Evolutionary conservation across 2,797 vertebrate species (phyloP), one percentile per base, ranked within the genome.

Genomic region (Gymnothorax reevesii): DNA sequence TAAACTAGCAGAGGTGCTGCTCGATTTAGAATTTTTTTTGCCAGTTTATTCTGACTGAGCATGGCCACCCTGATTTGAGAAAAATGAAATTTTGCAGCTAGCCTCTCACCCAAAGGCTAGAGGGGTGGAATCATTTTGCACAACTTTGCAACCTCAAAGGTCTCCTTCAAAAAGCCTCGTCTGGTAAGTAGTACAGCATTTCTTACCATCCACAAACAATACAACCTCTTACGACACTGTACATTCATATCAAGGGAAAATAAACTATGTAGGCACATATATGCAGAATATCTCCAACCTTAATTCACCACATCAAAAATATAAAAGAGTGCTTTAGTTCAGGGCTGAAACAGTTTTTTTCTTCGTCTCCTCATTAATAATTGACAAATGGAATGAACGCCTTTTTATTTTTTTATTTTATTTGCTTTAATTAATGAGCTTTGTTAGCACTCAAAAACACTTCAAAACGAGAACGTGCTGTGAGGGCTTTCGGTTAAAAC

Each of bases 371-470:
- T 62, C 69, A 83, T 86, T 86, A 83, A 86, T 86, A 83, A 83
- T 86, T 86, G 69, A 86, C 7, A 62, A 86, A 86, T 73, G 69
- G 54, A 20, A 42, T 83, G 60, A 42, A 42, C 82, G 42, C 54
- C 62, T 80, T 80, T 80, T 25, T 71, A 25, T 80, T 85, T 85
- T 17, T 64, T 64, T 64, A 64, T 42, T 77, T 77, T 77, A 42
- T 83, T 87, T 82, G 82, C 86, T 62, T 75, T 84, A 84, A 87
- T 87, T 75, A 71, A 57, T 75, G 86, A 87, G 9, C 83, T 87
- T 84, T 87, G 82, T 87, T 82, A 62, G 77, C 82, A 84, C 66
- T 87, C 33, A 82, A 83, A 83, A 86, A 73, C 80, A 83, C 80
- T 83, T 87, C 55, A 62, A 82, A 87, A 59, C 27, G 55, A 57